Evolutionary conservation across 2,888 invertebrate genomes (phyloP).

Genomic region (Entomobrya proxima): DNA sequence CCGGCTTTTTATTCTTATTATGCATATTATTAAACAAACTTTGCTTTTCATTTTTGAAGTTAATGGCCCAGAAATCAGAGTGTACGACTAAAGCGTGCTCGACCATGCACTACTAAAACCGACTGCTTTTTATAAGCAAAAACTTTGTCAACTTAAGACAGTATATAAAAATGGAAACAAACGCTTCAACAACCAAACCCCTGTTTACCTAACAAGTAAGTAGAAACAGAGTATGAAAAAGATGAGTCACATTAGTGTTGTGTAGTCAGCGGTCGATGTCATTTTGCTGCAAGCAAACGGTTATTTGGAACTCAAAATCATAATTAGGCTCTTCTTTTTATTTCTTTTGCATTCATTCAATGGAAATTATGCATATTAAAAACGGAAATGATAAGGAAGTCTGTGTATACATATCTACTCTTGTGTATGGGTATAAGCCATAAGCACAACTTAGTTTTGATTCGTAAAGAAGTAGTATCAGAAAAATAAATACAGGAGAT

Average conservation of each 20-base stretch:
- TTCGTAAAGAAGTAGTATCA: neutral
- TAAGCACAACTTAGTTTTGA: neutral
- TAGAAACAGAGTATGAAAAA: slow-evolving; percentile 9
- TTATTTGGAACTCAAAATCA: neutral
- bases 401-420: too few relatives aligned
- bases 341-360: neutral
- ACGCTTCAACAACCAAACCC: neutral
- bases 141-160: slow-evolving; percentile 31
- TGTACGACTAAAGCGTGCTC: slow-evolving; percentile 51
- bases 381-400: too few relatives aligned
- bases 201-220: too few relatives aligned
- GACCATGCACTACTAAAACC: slow-evolving; percentile 58
- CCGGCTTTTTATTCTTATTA: neutral
- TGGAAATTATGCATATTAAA: neutral
- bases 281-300: neutral
- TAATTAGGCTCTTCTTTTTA: slow-evolving; percentile 12
- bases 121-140: slow-evolving; percentile 8
- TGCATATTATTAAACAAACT: slow-evolving; percentile 52
- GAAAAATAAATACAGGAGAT: neutral
- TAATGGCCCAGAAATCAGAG: slow-evolving; percentile 64
- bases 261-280: neutral
- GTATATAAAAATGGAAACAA: neutral
- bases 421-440: too few relatives aligned
- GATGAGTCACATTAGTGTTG: neutral
- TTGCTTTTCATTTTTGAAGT: slow-evolving; percentile 61